Conservation (phyloP, 2,888 invertebrate species). For the Drosophila acutilabella region DNA sequence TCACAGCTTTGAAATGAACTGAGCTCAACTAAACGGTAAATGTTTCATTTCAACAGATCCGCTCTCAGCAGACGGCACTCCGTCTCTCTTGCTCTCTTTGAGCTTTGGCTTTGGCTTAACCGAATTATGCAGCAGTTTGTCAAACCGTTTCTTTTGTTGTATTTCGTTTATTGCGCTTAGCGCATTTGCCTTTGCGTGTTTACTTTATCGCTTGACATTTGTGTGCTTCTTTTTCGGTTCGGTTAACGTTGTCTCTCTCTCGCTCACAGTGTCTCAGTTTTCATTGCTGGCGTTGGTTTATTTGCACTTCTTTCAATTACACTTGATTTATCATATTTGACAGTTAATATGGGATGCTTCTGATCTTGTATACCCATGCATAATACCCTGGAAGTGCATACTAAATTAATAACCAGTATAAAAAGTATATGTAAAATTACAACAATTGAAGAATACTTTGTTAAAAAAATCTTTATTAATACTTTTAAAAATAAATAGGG, state of each 20-base stretch:
- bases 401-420: not conserved
- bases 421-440: too few species aligned
- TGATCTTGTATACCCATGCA: constrained; percentile 60
- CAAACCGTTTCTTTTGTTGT: constrained; percentile 32
- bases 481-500: not conserved
- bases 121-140: constrained; percentile 36
- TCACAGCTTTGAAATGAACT: constrained; percentile 6
- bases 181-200: constrained; percentile 52
- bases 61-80: constrained; percentile 19
- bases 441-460: too few species aligned
- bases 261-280: constrained; percentile 38
- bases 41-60: constrained; percentile 43
- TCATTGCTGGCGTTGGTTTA: constrained; percentile 71
- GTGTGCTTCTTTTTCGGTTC: constrained; percentile 15
- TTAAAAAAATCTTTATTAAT: too few species aligned
- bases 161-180: constrained; percentile 24
- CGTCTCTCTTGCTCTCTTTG: constrained; percentile 17
- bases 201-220: constrained; percentile 41
- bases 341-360: constrained; percentile 61
- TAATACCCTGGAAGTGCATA: not conserved
- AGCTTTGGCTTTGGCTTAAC: constrained; percentile 26
- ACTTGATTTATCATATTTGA: constrained; percentile 80
- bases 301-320: constrained; percentile 81
- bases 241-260: constrained; percentile 5
- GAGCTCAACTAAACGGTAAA: constrained; percentile 13